Percentiles rank a stretch among this genome's conserved stretches.
Conservation (phyloP, 1,140 invertebrate species). For the Ericerus pela region DNA sequence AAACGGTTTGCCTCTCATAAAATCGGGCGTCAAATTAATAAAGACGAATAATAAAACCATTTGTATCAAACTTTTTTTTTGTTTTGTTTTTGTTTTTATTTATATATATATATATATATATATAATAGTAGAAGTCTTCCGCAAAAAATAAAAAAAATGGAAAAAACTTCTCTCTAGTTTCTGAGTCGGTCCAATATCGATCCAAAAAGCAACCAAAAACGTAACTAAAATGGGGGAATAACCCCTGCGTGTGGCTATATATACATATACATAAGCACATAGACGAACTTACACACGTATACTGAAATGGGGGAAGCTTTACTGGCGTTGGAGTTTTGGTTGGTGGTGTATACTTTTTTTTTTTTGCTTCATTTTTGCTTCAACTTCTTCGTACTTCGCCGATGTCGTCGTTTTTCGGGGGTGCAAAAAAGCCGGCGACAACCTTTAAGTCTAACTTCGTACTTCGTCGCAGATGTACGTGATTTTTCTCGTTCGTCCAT, state of each 20-base stretch:
- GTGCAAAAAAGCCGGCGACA: constrained; percentile 8
- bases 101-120: too few species aligned
- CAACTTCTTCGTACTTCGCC: too few species aligned
- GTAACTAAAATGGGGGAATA: constrained; percentile 12
- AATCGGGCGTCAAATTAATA: constrained; percentile 8
- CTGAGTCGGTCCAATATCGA: constrained; percentile 10
- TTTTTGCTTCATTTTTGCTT: too few species aligned
- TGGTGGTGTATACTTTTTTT: too few species aligned
- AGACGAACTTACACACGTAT: too few species aligned
- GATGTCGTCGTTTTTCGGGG: not conserved
- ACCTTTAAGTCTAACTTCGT: constrained; percentile 1
- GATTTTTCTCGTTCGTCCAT: not conserved
- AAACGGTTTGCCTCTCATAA: constrained; percentile 2
- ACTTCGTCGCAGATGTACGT: not conserved
- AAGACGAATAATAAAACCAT: constrained; percentile 11
- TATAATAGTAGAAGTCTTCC: constrained; percentile 9
- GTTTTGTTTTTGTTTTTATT: too few species aligned
- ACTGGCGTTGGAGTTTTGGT: too few species aligned
- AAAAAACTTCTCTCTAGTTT: not conserved
- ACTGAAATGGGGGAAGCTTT: constrained; percentile 3
- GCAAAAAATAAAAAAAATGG: too few species aligned
- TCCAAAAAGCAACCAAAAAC: too few species aligned
- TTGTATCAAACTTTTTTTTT: constrained; percentile 7
- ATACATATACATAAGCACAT: too few species aligned
- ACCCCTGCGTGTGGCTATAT: too few species aligned